Percentiles rank a stretch among this genome's conserved stretches.
Evolutionary conservation across 1,140 invertebrate species (phyloP).

Genomic region (Eriosoma lanigerum): DNA sequence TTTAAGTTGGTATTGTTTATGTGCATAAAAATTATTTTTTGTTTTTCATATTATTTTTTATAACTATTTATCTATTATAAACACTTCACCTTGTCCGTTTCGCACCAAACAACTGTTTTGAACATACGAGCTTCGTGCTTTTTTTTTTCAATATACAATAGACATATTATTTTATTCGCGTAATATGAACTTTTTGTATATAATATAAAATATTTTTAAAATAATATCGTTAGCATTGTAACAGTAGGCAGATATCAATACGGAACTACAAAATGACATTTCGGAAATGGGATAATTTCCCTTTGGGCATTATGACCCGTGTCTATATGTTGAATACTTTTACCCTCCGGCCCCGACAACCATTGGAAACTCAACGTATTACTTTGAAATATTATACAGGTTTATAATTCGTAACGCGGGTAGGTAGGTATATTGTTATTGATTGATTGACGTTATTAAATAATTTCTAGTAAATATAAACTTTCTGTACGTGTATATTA

Average conservation of each 20-base stretch:
- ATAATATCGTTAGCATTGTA: background rate
- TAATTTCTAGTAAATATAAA: background rate
- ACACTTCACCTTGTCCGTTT: too few species aligned
- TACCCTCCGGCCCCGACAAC: background rate
- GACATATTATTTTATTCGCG: too few species aligned
- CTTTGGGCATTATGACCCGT: background rate
- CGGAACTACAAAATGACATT: conserved; percentile 30
- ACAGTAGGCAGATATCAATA: conserved; percentile 36
- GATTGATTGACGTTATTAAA: conserved; percentile 4
- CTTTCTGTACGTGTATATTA: too few species aligned
- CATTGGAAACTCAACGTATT: background rate
- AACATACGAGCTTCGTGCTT: too few species aligned
- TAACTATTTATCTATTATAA: too few species aligned
- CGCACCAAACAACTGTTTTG: too few species aligned
- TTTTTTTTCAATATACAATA: too few species aligned
- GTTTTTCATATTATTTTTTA: too few species aligned
- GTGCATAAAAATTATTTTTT: too few species aligned
- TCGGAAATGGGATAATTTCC: conserved; percentile 47
- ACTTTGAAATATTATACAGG: background rate
- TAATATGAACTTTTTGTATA: too few species aligned
- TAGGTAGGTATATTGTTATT: background rate
- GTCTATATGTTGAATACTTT: background rate
- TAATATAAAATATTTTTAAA: too few species aligned
- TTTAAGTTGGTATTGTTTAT: too few species aligned
- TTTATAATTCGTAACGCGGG: background rate